phyloP scores from a whole-genome alignment of 53 echinoderm and acorn worm genomes.

The Mesocentrotus franciscanus region DNA sequence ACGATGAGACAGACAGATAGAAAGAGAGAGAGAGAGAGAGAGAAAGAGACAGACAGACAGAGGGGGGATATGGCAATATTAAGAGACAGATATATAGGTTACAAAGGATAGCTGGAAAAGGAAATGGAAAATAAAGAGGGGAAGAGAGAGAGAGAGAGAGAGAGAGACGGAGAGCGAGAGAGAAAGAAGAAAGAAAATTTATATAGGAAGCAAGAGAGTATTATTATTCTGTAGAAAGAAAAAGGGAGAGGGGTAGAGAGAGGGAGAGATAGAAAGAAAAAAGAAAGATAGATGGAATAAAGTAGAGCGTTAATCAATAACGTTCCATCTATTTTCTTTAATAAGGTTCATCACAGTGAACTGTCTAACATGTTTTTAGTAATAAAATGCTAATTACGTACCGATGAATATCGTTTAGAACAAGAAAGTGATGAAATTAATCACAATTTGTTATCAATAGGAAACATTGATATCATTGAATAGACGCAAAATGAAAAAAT shows the following conservation, averaged over 20 bases:
- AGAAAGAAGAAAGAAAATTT: background rate
- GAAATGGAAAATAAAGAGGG: background rate
- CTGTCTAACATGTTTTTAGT: background rate
- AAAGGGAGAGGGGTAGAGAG: background rate
- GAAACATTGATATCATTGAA: background rate
- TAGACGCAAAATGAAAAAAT: background rate
- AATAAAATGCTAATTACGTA: too few species aligned
- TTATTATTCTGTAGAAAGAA: background rate
- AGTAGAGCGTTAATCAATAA: background rate
- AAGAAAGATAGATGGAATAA: background rate
- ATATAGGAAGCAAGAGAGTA: background rate
- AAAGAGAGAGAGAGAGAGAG: background rate
- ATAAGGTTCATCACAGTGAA: background rate
- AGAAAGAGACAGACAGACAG: background rate
- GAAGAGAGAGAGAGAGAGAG: background rate
- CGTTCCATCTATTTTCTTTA: background rate
- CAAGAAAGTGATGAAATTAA: background rate
- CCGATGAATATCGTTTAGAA: too few species aligned
- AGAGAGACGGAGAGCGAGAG: background rate
- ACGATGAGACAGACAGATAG: background rate
- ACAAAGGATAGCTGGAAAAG: background rate
- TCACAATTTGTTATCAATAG: background rate
- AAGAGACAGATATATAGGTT: too few species aligned
- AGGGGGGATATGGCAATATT: background rate
- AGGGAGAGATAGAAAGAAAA: background rate